A percentile compares a stretch with the other conserved stretches of the same genome.
Conservation (phyloP, 1,140 invertebrate genomes). For the Panagrolaimus sp. region DNA sequence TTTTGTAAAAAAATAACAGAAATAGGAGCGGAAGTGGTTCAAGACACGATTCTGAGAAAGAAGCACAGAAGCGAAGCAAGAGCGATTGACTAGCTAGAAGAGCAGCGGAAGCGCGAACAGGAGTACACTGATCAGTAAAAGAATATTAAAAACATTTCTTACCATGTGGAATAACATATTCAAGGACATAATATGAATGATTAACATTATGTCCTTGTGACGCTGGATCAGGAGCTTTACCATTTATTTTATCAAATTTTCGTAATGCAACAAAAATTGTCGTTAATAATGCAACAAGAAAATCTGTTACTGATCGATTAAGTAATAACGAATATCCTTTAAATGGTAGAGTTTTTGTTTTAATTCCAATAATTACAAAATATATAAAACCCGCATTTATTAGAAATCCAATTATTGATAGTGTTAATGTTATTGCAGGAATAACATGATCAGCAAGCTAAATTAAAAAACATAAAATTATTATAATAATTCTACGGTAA, state of each 20-base stretch:
- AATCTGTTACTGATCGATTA: slow-evolving; percentile 37
- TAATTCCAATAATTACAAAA: slow-evolving; percentile 27
- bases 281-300: slow-evolving; percentile 34
- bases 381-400: slow-evolving; percentile 33
- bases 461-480: neutral
- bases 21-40: no score
- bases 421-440: slow-evolving; percentile 29
- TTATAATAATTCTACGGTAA: no score
- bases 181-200: slow-evolving; percentile 20
- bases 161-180: slow-evolving; percentile 40
- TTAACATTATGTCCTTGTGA: slow-evolving; percentile 17
- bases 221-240: slow-evolving; percentile 5
- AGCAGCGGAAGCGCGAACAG: no score
- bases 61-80: no score
- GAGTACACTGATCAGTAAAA: no score
- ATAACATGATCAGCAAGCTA: slow-evolving; percentile 36
- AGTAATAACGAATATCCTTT: slow-evolving; percentile 38
- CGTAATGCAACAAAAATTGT: slow-evolving; percentile 39
- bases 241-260: slow-evolving; percentile 26
- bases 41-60: no score
- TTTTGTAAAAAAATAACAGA: no score
- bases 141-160: no score
- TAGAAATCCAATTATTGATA: slow-evolving; percentile 27
- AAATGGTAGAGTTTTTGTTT: slow-evolving; percentile 35
- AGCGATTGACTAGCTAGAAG: no score